A percentile compares a stretch with the other conserved stretches of the same genome.
Evolutionary conservation across 2,888 invertebrate genomes (phyloP).

Genomic region (Ormyrus rosae): DNA sequence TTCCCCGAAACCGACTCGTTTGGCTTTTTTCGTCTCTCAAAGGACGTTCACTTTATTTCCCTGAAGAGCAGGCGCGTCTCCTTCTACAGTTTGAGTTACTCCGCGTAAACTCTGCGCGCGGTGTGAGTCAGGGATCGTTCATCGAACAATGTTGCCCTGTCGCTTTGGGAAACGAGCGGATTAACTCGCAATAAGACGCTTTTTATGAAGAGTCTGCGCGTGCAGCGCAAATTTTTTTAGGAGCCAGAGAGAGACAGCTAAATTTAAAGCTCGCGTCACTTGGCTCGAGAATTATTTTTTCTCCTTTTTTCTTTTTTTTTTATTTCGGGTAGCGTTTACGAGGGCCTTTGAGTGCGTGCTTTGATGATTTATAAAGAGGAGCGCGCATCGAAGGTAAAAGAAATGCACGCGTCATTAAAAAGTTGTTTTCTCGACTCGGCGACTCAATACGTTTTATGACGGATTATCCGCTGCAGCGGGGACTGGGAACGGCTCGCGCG

Average conservation of each 20-base stretch:
- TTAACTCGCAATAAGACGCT: constrained; percentile 39
- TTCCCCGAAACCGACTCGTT: constrained; percentile 21
- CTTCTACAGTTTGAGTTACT: constrained; percentile 31
- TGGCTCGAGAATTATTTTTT: neutral
- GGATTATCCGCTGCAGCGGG: constrained; percentile 47
- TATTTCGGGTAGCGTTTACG: constrained; percentile 29
- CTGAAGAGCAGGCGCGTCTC: neutral
- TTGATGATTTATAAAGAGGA: constrained; percentile 49
- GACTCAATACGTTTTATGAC: constrained; percentile 59
- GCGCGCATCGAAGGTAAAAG: constrained; percentile 8
- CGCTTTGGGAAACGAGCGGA: constrained; percentile 18
- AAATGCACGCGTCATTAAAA: constrained; percentile 47
- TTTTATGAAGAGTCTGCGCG: constrained; percentile 20
- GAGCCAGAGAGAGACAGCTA: constrained; percentile 22
- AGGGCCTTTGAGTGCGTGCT: constrained; percentile 16
- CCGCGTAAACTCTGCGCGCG: constrained; percentile 7
- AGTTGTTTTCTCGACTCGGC: constrained; percentile 33
- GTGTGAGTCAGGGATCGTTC: constrained; percentile 41
- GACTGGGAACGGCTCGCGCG: neutral
- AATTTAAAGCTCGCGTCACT: constrained; percentile 47
- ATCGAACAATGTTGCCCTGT: constrained; percentile 47
- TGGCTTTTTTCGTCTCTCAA: neutral
- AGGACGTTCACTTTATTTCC: constrained; percentile 5
- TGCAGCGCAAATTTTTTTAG: constrained; percentile 10
- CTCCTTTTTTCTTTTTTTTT: neutral